phyloP scores from a whole-genome alignment of 2,113 vertebrate genomes.

The Chlamydotis undulata region DNA sequence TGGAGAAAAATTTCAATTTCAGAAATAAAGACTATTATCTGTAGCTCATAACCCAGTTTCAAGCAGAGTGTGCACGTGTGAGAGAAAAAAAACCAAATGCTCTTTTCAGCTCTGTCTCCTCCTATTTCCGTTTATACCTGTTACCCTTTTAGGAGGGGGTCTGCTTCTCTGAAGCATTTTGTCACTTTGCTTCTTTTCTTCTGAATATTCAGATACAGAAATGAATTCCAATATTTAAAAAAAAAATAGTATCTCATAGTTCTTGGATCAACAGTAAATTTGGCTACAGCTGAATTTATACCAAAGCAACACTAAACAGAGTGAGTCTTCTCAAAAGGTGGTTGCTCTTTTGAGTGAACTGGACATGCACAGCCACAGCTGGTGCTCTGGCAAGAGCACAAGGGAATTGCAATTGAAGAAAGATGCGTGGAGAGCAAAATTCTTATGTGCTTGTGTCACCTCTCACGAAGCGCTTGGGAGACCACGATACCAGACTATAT shows the following conservation, averaged over 20 bases:
- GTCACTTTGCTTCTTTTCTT: neutral
- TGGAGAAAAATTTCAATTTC: neutral
- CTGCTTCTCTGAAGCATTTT: neutral
- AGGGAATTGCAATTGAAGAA: neutral
- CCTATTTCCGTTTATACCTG: neutral
- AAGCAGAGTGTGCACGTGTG: neutral
- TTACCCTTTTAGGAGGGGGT: neutral
- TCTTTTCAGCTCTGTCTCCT: neutral
- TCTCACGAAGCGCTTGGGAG: neutral
- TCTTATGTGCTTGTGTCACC: neutral
- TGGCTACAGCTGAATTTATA: neutral
- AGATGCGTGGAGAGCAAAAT: neutral
- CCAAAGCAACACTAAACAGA: neutral
- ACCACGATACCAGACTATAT: neutral
- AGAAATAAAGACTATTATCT: neutral
- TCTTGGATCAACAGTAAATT: neutral
- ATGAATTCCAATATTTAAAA: neutral
- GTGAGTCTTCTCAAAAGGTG: neutral
- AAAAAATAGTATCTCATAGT: neutral
- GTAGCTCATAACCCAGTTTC: neutral
- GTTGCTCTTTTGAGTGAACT: neutral
- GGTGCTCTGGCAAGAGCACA: neutral
- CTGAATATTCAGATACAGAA: neutral
- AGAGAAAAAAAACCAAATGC: neutral
- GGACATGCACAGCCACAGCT: neutral